Percentiles rank a stretch among this genome's conserved stretches.
phyloP scores from a whole-genome alignment of 2,113 vertebrate genomes.

The Oostethus manadensis region DNA sequence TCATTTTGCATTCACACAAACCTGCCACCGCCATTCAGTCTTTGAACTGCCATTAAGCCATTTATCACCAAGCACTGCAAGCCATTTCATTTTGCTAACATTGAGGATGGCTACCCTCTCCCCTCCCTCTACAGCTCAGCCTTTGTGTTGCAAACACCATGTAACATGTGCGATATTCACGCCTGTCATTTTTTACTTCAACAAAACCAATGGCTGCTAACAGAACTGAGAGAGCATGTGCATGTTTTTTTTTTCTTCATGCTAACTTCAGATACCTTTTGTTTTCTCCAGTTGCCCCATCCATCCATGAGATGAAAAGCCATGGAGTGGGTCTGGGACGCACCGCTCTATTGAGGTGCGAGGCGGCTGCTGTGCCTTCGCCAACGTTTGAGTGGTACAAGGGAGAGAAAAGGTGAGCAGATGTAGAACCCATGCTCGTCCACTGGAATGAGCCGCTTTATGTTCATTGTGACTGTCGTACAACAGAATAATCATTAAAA shows the following conservation, averaged over 20 bases:
- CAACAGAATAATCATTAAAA: no score
- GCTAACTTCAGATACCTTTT: slow-evolving; percentile 6
- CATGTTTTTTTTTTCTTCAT: neutral
- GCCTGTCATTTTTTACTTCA: slow-evolving; percentile 27
- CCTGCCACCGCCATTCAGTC: slow-evolving; percentile 60
- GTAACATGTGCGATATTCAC: slow-evolving; percentile 25
- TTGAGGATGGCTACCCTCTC: slow-evolving; percentile 30
- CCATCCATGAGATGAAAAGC: slow-evolving; percentile 94
- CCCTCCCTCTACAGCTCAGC: slow-evolving; percentile 23
- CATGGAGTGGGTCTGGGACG: slow-evolving; percentile 83
- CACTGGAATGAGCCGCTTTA: no score
- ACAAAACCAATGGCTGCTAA: neutral
- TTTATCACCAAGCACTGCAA: slow-evolving; percentile 65
- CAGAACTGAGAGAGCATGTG: no score
- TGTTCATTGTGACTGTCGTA: no score
- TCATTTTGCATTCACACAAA: slow-evolving; percentile 64
- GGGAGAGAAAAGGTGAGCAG: slow-evolving; percentile 95
- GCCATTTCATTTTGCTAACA: slow-evolving; percentile 62
- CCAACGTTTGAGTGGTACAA: slow-evolving; percentile 94
- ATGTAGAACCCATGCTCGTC: neutral
- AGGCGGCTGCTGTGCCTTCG: slow-evolving; percentile 89
- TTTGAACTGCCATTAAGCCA: slow-evolving; percentile 74
- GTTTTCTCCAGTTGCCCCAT: slow-evolving; percentile 80
- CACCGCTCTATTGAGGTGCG: slow-evolving; percentile 87
- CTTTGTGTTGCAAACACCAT: slow-evolving; percentile 18